Conservation (phyloP, 2,113 vertebrate species). For the Corythornis madagascariensis region DNA sequence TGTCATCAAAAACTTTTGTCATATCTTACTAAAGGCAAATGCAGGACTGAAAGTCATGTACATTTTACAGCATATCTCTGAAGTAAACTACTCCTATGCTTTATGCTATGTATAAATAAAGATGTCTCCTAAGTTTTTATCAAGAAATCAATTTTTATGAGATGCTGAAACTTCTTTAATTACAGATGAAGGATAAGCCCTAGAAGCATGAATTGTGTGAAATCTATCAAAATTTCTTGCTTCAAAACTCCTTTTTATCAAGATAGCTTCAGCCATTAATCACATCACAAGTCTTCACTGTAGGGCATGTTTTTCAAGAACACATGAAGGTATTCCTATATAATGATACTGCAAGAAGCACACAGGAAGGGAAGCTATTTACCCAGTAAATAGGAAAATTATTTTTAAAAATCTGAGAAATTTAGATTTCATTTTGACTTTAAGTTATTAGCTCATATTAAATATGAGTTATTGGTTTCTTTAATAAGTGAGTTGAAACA, state of each 20-base stretch:
- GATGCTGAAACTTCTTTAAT: not conserved
- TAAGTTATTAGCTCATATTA: not conserved
- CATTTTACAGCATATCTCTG: not conserved
- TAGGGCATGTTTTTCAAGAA: not conserved
- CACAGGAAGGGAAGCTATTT: not conserved
- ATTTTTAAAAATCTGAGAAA: not conserved
- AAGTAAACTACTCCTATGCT: not conserved
- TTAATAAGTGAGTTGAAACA: not conserved
- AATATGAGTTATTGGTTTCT: not conserved
- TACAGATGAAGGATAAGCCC: not conserved
- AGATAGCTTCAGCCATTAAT: not conserved
- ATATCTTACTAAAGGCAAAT: not conserved
- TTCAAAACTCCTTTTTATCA: not conserved
- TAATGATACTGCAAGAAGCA: not conserved
- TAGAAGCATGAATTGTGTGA: fast-evolving
- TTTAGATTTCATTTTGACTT: not conserved
- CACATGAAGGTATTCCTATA: fast-evolving
- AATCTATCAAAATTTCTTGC: not conserved
- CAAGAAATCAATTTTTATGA: not conserved
- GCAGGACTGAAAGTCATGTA: not conserved
- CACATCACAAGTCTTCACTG: not conserved
- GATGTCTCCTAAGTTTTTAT: not conserved
- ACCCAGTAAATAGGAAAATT: not conserved
- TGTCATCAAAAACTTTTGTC: not conserved
- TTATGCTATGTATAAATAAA: not conserved